Conservation (phyloP, 1,140 invertebrate genomes). For the Gryllus bimaculatus region DNA sequence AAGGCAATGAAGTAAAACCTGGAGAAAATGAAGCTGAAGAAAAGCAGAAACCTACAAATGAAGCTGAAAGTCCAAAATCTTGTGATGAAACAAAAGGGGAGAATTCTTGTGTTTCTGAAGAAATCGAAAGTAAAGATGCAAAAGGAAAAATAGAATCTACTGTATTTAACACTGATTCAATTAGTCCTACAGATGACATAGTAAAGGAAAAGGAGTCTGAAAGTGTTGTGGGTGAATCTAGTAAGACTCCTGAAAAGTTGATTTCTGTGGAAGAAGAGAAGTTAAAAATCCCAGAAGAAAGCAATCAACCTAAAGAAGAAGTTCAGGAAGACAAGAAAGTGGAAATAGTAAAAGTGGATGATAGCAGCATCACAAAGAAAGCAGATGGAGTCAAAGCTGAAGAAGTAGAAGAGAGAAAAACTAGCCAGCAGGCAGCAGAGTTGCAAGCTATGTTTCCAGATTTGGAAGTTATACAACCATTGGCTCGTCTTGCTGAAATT, state of each 20-base stretch:
- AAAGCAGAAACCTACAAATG: constrained; percentile 25
- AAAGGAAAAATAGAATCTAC: constrained; percentile 16
- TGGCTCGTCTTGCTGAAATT: constrained; percentile 47
- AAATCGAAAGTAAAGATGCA: constrained; percentile 20
- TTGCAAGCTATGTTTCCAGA: constrained; percentile 64
- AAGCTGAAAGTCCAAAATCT: constrained; percentile 16
- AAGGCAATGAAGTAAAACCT: constrained; percentile 20
- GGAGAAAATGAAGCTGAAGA: constrained; percentile 30
- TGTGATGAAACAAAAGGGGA: constrained; percentile 14
- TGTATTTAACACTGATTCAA: constrained; percentile 12
- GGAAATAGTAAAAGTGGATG: constrained; percentile 24
- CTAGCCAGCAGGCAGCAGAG: constrained; percentile 33
- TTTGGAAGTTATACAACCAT: constrained; percentile 58
- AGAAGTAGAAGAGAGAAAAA: constrained; percentile 16
- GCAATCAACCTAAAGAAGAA: constrained; percentile 26
- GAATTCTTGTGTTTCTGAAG: constrained; percentile 23
- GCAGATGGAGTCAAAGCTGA: constrained; percentile 19
- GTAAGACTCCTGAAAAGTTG: constrained; percentile 15
- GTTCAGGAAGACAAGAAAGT: constrained; percentile 16
- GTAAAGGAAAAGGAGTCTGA: too few relatives aligned
- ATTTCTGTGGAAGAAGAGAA: constrained; percentile 22
- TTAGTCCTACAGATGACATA: too few relatives aligned
- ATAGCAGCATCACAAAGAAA: constrained; percentile 22
- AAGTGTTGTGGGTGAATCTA: constrained; percentile 8
- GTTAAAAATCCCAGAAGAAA: constrained; percentile 25